Percentiles rank a stretch among this genome's conserved stretches.
Conservation (phyloP, 53 echinoderm and acorn worm genomes). For the Antedon mediterranea region DNA sequence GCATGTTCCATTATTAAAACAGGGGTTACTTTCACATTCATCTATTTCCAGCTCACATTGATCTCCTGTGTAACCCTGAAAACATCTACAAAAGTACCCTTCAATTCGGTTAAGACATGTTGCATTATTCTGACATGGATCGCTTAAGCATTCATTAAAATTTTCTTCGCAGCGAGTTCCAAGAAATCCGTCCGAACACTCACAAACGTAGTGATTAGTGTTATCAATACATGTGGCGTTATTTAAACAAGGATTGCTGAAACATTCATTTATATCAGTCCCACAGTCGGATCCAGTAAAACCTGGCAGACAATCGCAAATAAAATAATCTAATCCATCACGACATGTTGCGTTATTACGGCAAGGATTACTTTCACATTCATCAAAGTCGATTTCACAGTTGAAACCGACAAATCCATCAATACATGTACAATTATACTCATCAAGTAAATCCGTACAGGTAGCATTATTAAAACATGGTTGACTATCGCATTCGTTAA, state of each 20-base stretch:
- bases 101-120: not conserved
- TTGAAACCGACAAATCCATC: slow-evolving; percentile 10
- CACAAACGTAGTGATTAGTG: not conserved
- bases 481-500: slow-evolving; percentile 28
- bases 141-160: not conserved
- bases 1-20: not conserved
- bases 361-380: not conserved
- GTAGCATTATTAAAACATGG: slow-evolving; percentile 28
- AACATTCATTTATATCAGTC: not conserved
- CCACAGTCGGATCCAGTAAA: not conserved
- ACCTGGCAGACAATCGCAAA: not conserved
- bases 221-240: not conserved
- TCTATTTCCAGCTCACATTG: not conserved
- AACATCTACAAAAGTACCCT: not conserved
- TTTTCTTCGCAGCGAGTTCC: not conserved
- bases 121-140: not conserved
- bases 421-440: slow-evolving; percentile 30
- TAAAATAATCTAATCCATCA: not conserved
- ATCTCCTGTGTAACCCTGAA: not conserved
- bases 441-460: slow-evolving; percentile 27
- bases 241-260: not conserved
- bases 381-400: not conserved
- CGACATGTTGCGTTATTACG: not conserved
- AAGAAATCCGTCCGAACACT: not conserved
- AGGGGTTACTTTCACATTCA: not conserved